Evolutionary conservation across 2,888 invertebrate species (phyloP).

Genomic region (Andrena chrysosceles): DNA sequence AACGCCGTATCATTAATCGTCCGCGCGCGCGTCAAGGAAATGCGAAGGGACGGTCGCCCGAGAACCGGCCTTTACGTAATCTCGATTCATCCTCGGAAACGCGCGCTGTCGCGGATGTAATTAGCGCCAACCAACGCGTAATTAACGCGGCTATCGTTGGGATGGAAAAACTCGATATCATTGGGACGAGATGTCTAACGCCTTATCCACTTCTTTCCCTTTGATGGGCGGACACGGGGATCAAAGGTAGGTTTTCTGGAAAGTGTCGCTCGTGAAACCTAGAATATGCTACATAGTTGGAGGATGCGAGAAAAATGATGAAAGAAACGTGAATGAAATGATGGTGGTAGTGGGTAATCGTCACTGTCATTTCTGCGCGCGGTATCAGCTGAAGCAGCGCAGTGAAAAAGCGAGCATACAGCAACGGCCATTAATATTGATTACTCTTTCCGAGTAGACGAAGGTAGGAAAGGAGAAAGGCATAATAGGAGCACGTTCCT

Average conservation of each 20-base stretch:
- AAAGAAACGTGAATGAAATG: too few relatives aligned
- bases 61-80: conserved; percentile 60
- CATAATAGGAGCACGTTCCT: conserved; percentile 60
- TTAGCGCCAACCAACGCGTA: conserved; percentile 53
- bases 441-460: conserved; percentile 30
- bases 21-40: conserved; percentile 9
- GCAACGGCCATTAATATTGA: conserved; percentile 48
- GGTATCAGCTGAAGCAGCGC: conserved; percentile 11
- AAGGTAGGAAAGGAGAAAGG: conserved; percentile 60
- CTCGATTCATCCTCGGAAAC: conserved; percentile 53
- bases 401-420: conserved; percentile 31
- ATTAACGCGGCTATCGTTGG: conserved; percentile 62
- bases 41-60: not conserved
- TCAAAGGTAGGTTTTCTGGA: too few relatives aligned
- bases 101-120: conserved; percentile 52
- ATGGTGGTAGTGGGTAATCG: too few relatives aligned
- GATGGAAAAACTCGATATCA: conserved; percentile 36
- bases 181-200: not conserved
- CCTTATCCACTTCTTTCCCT: not conserved
- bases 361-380: too few relatives aligned
- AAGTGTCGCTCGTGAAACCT: too few relatives aligned
- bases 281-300: too few relatives aligned
- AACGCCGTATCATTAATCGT: not conserved
- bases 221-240: not conserved
- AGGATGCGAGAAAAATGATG: not conserved